phyloP scores from a whole-genome alignment of 2,797 vertebrate genomes.

The Hapalemur alaotrensis region DNA sequence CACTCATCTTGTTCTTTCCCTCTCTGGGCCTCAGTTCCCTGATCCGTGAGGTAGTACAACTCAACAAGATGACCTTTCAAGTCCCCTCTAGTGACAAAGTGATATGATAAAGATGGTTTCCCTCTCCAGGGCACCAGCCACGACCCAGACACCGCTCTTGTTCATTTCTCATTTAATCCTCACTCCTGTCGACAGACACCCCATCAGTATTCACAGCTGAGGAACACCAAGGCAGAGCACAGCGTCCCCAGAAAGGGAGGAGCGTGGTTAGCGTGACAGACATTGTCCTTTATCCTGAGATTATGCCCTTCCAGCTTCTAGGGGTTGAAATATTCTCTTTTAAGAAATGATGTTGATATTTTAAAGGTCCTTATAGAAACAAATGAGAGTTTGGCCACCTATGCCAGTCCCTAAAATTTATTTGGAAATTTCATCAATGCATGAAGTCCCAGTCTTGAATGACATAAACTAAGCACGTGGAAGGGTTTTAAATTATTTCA shows the following conservation, averaged over 20 bases:
- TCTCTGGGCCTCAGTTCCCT: not conserved
- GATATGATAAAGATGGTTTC: too few relatives aligned
- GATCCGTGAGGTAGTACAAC: not conserved
- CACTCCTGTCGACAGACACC: not conserved
- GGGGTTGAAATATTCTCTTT: not conserved
- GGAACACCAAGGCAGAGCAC: not conserved
- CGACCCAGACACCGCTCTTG: not conserved
- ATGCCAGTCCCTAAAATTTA: not conserved
- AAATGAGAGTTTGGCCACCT: not conserved
- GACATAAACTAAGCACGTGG: not conserved
- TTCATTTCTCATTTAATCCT: not conserved
- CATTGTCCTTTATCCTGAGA: not conserved
- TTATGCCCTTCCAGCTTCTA: not conserved
- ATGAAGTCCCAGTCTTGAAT: not conserved
- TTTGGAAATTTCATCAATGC: not conserved
- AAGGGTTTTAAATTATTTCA: not conserved
- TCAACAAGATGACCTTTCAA: not conserved
- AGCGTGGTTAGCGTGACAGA: not conserved
- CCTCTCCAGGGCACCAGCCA: not conserved
- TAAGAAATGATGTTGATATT: not conserved
- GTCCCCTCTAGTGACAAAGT: not conserved
- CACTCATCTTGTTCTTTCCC: not conserved
- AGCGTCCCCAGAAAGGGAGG: not conserved
- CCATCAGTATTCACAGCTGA: not conserved
- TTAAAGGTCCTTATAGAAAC: not conserved